Conservation (phyloP, 2,888 invertebrate genomes). For the Macrophya alboannulata region DNA sequence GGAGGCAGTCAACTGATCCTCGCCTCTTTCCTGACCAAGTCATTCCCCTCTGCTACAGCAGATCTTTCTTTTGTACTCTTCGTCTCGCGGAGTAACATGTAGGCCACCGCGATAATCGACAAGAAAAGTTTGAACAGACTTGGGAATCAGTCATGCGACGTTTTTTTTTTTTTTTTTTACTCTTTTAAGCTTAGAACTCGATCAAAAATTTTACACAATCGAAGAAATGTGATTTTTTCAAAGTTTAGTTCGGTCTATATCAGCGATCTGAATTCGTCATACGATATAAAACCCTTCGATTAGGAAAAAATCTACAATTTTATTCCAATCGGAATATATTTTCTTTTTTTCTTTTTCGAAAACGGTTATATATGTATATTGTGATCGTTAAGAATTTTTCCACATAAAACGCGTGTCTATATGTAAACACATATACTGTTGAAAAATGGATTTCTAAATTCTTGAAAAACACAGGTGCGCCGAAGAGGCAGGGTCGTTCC, state of each 20-base stretch:
- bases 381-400: not conserved
- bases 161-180: not conserved
- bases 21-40: constrained; percentile 45
- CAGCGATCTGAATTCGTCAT: not conserved
- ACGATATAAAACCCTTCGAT: not conserved
- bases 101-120: not conserved
- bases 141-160: not conserved
- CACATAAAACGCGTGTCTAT: not conserved
- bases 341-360: not conserved
- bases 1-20: constrained; percentile 32
- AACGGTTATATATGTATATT: too few relatives aligned
- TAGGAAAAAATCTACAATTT: not conserved
- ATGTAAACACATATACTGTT: not conserved
- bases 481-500: constrained; percentile 58
- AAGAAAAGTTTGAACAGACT: not conserved
- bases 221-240: too few relatives aligned
- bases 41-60: constrained; percentile 1
- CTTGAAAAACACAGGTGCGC: not conserved
- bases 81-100: constrained; percentile 26
- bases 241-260: not conserved
- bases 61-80: constrained; percentile 43
- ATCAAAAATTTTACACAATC: not conserved
- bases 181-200: not conserved
- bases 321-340: too few relatives aligned
- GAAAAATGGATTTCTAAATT: not conserved